Evolutionary conservation across 2,888 invertebrate genomes (phyloP), one percentile per base, ranked within the genome.

Genomic region (Timema podura): DNA sequence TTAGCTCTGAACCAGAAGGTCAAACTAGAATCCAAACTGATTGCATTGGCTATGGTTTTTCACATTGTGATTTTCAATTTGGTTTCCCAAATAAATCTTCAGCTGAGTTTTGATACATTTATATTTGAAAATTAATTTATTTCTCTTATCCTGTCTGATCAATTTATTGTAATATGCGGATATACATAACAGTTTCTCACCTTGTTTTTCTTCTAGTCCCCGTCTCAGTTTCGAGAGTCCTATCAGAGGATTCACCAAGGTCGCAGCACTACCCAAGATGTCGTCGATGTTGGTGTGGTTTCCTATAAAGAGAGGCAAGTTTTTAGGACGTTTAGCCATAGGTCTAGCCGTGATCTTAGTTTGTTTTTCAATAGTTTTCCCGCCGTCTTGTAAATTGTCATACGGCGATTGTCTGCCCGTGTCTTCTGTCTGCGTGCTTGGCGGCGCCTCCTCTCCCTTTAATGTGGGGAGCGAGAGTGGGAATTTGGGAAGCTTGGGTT

Each of bases 231-330:
- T 65, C 15, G 71, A 65, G 9, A 69, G 65, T 1, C 71, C 73
- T 64, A 70, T 69, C 15, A 70, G 67, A 8, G 74, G 71, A 15
- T 72, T 68, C 46, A 74, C 73, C 16, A 72, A 67, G 59, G 81
- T 79, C 11, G 78, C 78, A 47, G 79, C 78, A 13, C 77, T 77
- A 7, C 94, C 95, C 72, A 96, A 84, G 79, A 96, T 87, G 78
- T 96, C 96, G 79, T 95, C 95, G 76, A 96, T 95, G 81, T 95
- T 92, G 59, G 90, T 90, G 80, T 92, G 92, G 70, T 89, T 87
- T 11, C 95, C 93, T 75, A 95, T 93, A 80, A 93, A 96, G 69
- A 88, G 81, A 69, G 83, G 84, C 79, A 76, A 81, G 79, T 76
- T 81, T 76, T 84, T 79, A 80, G 76, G 75, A 67, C 77, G 77